Base-by-base conservation (phyloP, 2,113 vertebrate genomes). In the Promerops cafer region DNA sequence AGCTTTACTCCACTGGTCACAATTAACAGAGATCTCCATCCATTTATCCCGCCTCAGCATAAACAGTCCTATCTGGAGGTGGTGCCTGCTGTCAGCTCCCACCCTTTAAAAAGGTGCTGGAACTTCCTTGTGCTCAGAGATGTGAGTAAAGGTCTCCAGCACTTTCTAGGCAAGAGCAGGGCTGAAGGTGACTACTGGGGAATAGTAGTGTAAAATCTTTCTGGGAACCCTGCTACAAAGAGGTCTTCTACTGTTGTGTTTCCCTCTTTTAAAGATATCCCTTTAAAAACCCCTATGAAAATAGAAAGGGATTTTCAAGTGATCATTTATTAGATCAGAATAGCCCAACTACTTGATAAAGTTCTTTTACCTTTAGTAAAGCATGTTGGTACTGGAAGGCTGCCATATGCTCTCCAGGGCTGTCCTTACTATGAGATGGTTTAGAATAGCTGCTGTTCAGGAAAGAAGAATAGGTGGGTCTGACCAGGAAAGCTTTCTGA, bases 1-100 rank as follows among this genome's bases (percentile, higher is more conserved):
- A 95, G 93, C 84, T 94, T 89, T 87, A 33, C 63, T 69, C 40
- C 50, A 11, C 49, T 24, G 45, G 18, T 76, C 90, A 22, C 91
- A 91, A 40, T 79, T 96, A 94, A 91, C 79, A 80, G 74, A 84
- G 65, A 65, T 79, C 70, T 83, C 78, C 91, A 80, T 87, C 50
- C 91, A 82, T 94, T 96, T 93, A 72, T 72, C 81, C 93, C 12
- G 7, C 59, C 37, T 77, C 82, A 54, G 45, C 87, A 95, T 87
- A 95, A 97, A 95, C 94, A 93, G 16, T 69, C 57, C 82, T 95
- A 39, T 96, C 89, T 87, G 75, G 81, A 72, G 87, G 87, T 72
- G 74, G 45, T 96, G 89, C 57, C 78, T 79, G 61, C 59, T 79
- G 81, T 87, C 91, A 94, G 70, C 87, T 95, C 63, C 96, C 89